phyloP scores from a whole-genome alignment of 2,113 vertebrate genomes.

The Tupaia tana region DNA sequence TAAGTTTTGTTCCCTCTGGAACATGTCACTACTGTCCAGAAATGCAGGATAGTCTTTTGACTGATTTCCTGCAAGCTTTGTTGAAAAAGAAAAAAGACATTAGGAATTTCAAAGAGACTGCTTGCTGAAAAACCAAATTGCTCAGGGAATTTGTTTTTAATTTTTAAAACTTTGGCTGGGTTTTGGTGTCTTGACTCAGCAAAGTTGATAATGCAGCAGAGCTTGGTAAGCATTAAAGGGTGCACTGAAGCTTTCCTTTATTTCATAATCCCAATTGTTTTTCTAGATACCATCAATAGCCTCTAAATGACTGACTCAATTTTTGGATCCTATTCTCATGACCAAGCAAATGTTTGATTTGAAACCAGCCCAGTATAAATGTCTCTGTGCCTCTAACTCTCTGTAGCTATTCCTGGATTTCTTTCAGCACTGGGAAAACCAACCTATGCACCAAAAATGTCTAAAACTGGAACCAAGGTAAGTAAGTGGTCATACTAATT shows the following conservation, averaged over 20 bases:
- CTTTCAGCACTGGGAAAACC: conserved; percentile 76
- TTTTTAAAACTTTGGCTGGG: conserved; percentile 82
- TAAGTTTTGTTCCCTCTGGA: background rate
- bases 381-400: conserved; percentile 76
- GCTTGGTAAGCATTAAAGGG: conserved; percentile 84
- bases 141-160: conserved; percentile 77
- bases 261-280: conserved; percentile 95
- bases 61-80: conserved; percentile 4
- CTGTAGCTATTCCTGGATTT: conserved; percentile 80
- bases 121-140: conserved; percentile 19
- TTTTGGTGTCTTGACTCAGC: conserved; percentile 88
- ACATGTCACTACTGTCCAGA: conserved; percentile 1
- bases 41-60: conserved; percentile 6
- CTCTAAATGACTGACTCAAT: conserved; percentile 97
- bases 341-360: conserved; percentile 94
- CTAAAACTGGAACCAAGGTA: conserved; percentile 86
- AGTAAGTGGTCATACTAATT: conserved; percentile 57
- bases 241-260: conserved; percentile 88
- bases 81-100: background rate
- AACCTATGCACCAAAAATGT: conserved; percentile 83
- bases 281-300: conserved; percentile 95
- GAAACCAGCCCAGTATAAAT: conserved; percentile 91
- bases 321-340: conserved; percentile 98
- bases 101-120: conserved; percentile 32
- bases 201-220: conserved; percentile 77